phyloP scores from a whole-genome alignment of 2,888 invertebrate species.

The Orthosia cruda region DNA sequence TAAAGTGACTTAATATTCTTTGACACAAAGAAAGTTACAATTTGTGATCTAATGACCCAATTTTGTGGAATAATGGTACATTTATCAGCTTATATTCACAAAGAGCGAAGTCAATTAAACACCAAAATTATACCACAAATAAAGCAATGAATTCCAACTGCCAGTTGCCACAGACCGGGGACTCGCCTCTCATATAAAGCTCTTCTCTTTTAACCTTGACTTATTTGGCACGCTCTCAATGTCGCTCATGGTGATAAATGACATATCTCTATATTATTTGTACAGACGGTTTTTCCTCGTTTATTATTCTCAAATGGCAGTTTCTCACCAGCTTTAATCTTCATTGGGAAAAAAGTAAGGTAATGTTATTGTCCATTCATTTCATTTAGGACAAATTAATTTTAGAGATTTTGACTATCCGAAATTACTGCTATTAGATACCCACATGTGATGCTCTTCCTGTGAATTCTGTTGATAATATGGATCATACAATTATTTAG shows the following conservation, averaged over 20 bases:
- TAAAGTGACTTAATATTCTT: too few relatives aligned
- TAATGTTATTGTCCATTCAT: background rate
- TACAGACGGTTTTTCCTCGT: background rate
- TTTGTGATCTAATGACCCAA: background rate
- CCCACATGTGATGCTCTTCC: too few relatives aligned
- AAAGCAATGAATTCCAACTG: slow-evolving; percentile 1
- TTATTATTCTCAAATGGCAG: background rate
- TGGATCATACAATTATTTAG: too few relatives aligned
- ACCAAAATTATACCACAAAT: background rate
- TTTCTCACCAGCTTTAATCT: background rate
- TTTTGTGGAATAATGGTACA: background rate
- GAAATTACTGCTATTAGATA: background rate
- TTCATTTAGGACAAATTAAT: background rate
- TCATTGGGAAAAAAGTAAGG: too few relatives aligned
- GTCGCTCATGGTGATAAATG: slow-evolving; percentile 25
- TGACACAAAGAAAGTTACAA: too few relatives aligned
- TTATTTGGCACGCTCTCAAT: slow-evolving; percentile 66
- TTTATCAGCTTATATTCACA: background rate
- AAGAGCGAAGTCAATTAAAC: background rate
- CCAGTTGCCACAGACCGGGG: background rate
- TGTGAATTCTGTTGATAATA: too few relatives aligned
- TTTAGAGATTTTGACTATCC: background rate
- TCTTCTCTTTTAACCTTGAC: slow-evolving; percentile 58
- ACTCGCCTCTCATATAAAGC: slow-evolving; percentile 8
- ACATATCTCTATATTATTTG: slow-evolving; percentile 5